Evolutionary conservation across 2,888 invertebrate genomes (phyloP).

Genomic region (Halocaridina rubra): DNA sequence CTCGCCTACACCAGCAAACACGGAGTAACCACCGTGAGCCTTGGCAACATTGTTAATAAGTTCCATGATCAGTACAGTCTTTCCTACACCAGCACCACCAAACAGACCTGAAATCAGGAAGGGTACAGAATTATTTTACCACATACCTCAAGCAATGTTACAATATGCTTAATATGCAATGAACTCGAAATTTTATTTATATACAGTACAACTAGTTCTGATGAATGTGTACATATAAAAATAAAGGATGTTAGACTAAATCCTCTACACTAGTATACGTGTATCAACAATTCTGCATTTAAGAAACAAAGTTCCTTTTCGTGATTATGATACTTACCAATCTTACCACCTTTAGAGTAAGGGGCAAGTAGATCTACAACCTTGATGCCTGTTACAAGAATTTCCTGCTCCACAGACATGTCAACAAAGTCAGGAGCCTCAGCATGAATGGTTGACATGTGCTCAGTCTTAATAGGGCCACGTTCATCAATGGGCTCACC

Average conservation of each 20-base stretch:
- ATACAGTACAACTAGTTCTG: too few relatives aligned
- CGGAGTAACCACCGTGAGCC: conserved; percentile 66
- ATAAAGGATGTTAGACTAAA: too few relatives aligned
- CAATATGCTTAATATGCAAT: too few relatives aligned
- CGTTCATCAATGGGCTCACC: conserved; percentile 67
- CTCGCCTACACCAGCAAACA: conserved; percentile 67
- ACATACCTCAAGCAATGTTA: too few relatives aligned
- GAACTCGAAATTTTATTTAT: too few relatives aligned
- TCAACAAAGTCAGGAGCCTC: conserved; percentile 66
- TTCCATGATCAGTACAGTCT: conserved; percentile 67
- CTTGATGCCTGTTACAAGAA: conserved; percentile 67
- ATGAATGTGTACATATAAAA: too few relatives aligned
- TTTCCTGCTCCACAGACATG: conserved; percentile 64
- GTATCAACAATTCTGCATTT: too few relatives aligned
- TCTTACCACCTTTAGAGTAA: conserved; percentile 67
- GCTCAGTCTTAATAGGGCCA: conserved; percentile 65
- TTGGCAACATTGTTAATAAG: conserved; percentile 67
- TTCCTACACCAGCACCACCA: conserved; percentile 67
- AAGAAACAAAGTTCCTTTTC: not conserved
- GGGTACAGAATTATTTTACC: too few relatives aligned
- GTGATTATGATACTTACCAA: conserved; percentile 62
- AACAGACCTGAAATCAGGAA: conserved; percentile 66
- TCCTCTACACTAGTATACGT: too few relatives aligned
- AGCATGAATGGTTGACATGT: conserved; percentile 65
- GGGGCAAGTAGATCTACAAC: conserved; percentile 67